Evolutionary conservation across 2,113 vertebrate genomes (phyloP).

Genomic region (Hiodon tergisus): DNA sequence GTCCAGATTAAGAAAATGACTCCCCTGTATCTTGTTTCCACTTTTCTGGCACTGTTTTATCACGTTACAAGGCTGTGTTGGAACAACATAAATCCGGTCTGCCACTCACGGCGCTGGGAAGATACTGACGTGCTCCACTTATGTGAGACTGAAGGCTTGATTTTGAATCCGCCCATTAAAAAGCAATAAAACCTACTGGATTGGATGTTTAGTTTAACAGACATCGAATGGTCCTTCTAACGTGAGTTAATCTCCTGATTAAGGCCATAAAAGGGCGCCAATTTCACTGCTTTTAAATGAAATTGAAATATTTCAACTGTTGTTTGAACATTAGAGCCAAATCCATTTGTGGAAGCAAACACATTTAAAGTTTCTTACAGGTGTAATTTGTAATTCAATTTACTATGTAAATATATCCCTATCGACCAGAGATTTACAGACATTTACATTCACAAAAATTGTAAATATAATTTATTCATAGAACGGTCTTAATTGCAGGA

Average conservation of each 20-base stretch:
- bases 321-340: no score
- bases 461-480: not conserved
- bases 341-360: no score
- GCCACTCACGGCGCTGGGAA: slow-evolving; percentile 25
- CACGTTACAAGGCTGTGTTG: slow-evolving; percentile 32
- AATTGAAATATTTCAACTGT: no score
- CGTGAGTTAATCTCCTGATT: not conserved
- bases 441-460: no score
- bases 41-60: slow-evolving; percentile 30
- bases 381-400: no score
- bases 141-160: slow-evolving; percentile 16
- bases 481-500: not conserved
- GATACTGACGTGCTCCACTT: slow-evolving; percentile 6
- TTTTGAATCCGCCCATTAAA: slow-evolving; percentile 23
- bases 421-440: no score
- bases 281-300: not conserved
- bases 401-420: no score
- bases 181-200: slow-evolving; percentile 25
- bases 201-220: slow-evolving; percentile 2
- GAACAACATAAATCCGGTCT: slow-evolving; percentile 31
- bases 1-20: slow-evolving; percentile 35
- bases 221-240: slow-evolving; percentile 15
- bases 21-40: slow-evolving; percentile 30
- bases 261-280: not conserved
- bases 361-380: no score